These are phyloP conservation scores for Hestina assimilis DNA, from an alignment of 1,140 invertebrate genomes.

Conservation along the genomic window DNA sequence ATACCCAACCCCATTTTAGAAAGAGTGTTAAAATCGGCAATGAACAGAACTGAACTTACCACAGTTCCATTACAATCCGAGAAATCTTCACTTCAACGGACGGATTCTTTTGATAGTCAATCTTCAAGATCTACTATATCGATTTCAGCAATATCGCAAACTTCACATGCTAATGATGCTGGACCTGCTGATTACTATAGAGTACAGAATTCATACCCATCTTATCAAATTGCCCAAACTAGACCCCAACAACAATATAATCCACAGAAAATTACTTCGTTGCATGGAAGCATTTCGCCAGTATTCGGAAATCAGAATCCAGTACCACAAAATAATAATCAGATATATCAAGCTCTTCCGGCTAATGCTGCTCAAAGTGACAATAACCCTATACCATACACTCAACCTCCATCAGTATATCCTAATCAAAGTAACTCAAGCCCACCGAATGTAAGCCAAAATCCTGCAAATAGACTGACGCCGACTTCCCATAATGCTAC, in stretches of 20 bases:
- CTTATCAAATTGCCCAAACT: slow-evolving; percentile 62
- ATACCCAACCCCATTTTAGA: slow-evolving; percentile 95
- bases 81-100: slow-evolving; percentile 67
- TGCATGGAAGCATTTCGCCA: slow-evolving; percentile 48
- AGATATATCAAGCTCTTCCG: slow-evolving; percentile 63
- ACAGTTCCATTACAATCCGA: slow-evolving; percentile 71
- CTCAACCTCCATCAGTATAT: slow-evolving; percentile 53
- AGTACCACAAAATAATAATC: slow-evolving; percentile 42
- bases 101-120: slow-evolving; percentile 78
- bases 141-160: slow-evolving; percentile 69
- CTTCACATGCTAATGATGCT: slow-evolving; percentile 54
- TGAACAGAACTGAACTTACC: slow-evolving; percentile 85
- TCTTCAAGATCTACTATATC: slow-evolving; percentile 75
- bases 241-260: slow-evolving; percentile 58
- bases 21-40: slow-evolving; percentile 88
- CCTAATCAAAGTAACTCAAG: slow-evolving; percentile 50
- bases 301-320: slow-evolving; percentile 41
- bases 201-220: slow-evolving; percentile 66
- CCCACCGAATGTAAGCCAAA: slow-evolving; percentile 69
- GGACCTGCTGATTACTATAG: slow-evolving; percentile 76
- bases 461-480: slow-evolving; percentile 61
- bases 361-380: slow-evolving; percentile 45
- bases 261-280: slow-evolving; percentile 50
- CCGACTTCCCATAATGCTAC: slow-evolving; percentile 53
- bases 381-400: slow-evolving; percentile 60